Base-by-base conservation (phyloP, 2,888 invertebrate genomes). In the Griposia aprilina region DNA sequence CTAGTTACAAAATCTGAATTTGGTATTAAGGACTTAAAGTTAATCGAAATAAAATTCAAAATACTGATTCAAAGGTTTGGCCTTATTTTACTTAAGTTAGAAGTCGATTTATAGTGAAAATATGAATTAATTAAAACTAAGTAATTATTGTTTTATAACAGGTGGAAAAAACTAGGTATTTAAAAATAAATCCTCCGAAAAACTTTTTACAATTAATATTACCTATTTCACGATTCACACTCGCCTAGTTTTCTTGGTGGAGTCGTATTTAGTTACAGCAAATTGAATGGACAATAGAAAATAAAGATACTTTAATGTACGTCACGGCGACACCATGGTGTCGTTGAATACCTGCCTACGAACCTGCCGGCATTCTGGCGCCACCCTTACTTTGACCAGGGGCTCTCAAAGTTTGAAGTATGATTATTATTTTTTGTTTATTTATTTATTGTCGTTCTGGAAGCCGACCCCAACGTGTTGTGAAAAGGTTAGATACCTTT, bases 291-390 rank as follows among this genome's bases (percentile, higher is more conserved):
- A 70, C 52, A 63, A 82, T 74, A 83, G 83, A 73, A 60, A 71
- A 41, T 79, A 68, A 55, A 63, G 67, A 59, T 70, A 41, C 60
- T 80, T 62, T 62, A 63, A 55, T 68, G 52, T 66, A 62, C 50
- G 74, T 72, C 76, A 67, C 66, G 75, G 78, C 89, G 90, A 85
- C 89, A 84, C 81, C 88, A 84, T 81, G 88, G 88, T 89, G 90
- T 90, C 88, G 89, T 73, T 81, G 79, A 86, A 89, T 95, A 95
- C 95, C 94, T 95, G 94, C 91, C 87, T 89, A 90, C 90, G 84
- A 90, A 92, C 90, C 87, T 87, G 91, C 91, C 94, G 94, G 88
- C 94, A 75, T 77, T 85, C 85, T 92, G 95, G 95, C 95, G 95
- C 95, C 95, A 93, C 92, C 92, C 91, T 91, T 90, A 90, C 83